A percentile compares a stretch with the other conserved stretches of the same genome.
phyloP scores from a whole-genome alignment of 2,113 vertebrate genomes.

The Camelus bactrianus region DNA sequence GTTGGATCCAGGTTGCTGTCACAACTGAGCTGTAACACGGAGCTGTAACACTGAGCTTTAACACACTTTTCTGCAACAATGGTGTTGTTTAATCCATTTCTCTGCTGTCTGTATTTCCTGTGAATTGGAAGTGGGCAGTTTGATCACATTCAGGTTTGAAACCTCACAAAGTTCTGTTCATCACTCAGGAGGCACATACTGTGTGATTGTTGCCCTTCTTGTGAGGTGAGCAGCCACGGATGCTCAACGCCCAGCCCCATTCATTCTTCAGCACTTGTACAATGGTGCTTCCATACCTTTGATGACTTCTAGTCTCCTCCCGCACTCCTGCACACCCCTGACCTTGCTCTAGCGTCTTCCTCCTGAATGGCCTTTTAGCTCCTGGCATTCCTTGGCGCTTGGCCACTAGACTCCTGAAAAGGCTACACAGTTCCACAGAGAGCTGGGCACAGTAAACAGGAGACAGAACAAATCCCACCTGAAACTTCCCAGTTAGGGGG shows the following conservation, averaged over 20 bases:
- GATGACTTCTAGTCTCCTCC: not conserved
- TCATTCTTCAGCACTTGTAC: not conserved
- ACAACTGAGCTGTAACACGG: too few species aligned
- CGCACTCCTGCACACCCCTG: too few species aligned
- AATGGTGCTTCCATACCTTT: not conserved
- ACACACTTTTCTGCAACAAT: too few species aligned
- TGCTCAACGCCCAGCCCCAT: not conserved
- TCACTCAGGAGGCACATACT: too few species aligned
- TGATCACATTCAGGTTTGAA: too few species aligned
- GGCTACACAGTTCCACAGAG: not conserved
- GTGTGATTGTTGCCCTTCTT: not conserved
- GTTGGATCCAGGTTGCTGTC: too few species aligned
- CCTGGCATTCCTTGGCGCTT: not conserved
- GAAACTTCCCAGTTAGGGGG: not conserved
- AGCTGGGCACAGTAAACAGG: not conserved
- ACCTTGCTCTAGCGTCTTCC: not conserved
- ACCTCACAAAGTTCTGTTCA: not conserved
- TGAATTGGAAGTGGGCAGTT: not conserved
- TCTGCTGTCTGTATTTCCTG: not conserved
- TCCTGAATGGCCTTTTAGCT: not conserved
- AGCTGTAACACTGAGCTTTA: too few species aligned
- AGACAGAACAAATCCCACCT: not conserved
- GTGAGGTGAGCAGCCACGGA: not conserved
- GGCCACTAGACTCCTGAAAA: not conserved
- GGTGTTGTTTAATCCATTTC: not conserved